Base-by-base conservation (phyloP, 2,113 vertebrate genomes). In the Dendrocopos noguchii region DNA sequence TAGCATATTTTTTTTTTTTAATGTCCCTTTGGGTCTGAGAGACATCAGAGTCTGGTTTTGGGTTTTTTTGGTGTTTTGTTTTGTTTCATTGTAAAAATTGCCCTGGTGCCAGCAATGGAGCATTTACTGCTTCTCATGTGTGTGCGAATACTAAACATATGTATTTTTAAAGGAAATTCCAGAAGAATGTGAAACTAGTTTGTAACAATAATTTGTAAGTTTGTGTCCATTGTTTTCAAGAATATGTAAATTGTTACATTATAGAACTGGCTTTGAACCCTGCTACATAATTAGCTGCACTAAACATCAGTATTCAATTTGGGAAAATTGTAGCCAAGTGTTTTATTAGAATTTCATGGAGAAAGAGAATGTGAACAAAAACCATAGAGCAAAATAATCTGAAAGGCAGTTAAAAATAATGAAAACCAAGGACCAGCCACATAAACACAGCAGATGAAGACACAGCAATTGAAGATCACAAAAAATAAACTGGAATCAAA, bases 271-370 rank as follows among this genome's bases (percentile, higher is more conserved):
- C 97, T 98, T 97, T 97, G 96, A 96, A 96, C 94, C 85, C 93
- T 78, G 60, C 65, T 79, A 64, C 82, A 74, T 95, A 94, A 92
- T 96, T 94, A 96, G 94, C 84, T 83, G 60, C 85, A 64, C 80
- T 79, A 46, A 86, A 95, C 97, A 97, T 96, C 95, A 86, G 96
- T 95, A 67, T 95, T 96, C 94, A 96, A 96, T 97, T 97, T 97
- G 91, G 90, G 84, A 94, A 56, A 93, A 31, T 70, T 92, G 87
- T 92, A 94, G 95, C 96, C 94, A 90, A 97, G 85, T 91, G 50
- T 76, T 96, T 97, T 96, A 96, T 95, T 97, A 96, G 96, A 96
- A 94, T 90, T 95, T 60, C 80, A 7, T 91, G 95, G 95, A 94
- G 81, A 92, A 92, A 76, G 77, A 84, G 95, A 95, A 95, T 75